Conservation (phyloP, 2,113 vertebrate species). For the Python bivittatus region DNA sequence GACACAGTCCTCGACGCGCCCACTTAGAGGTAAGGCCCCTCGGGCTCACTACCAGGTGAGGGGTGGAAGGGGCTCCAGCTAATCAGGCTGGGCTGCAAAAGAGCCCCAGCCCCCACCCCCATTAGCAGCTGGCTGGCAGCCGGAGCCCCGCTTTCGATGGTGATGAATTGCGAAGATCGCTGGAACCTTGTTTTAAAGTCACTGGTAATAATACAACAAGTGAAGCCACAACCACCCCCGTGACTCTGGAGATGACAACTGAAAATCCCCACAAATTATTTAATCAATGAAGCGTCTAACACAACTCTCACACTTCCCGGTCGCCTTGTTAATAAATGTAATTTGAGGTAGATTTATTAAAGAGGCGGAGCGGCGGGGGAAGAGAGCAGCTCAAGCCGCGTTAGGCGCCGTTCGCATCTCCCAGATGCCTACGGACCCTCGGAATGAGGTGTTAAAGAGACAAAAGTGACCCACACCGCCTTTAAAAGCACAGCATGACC, state of each 20-base stretch:
- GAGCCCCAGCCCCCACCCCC: constrained; percentile 70
- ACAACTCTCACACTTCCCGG: constrained; percentile 84
- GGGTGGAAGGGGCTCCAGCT: not conserved
- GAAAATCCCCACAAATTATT: constrained; percentile 87
- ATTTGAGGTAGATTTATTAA: constrained; percentile 83
- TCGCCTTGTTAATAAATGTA: constrained; percentile 86
- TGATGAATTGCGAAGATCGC: constrained; percentile 74
- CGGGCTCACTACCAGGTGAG: not conserved
- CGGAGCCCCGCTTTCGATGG: constrained; percentile 67
- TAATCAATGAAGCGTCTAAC: constrained; percentile 85
- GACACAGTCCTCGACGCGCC: not conserved
- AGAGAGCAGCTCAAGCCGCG: constrained; percentile 79
- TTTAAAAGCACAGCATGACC: constrained; percentile 90
- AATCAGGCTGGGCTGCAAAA: constrained; percentile 35
- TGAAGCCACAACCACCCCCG: constrained; percentile 74
- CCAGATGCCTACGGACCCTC: constrained; percentile 86
- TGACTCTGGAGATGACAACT: constrained; percentile 84
- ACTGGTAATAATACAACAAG: constrained; percentile 68
- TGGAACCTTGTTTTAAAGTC: constrained; percentile 79
- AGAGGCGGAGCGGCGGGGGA: constrained; percentile 5
- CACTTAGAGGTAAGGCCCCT: not conserved
- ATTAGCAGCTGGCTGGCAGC: constrained; percentile 71
- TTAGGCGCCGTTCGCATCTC: constrained; percentile 80
- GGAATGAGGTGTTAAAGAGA: constrained; percentile 89
- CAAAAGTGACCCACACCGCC: constrained; percentile 88